These are phyloP conservation scores for Malachius bipustulatus DNA, from an alignment of 2,888 invertebrate genomes.

Conservation along the genomic window DNA sequence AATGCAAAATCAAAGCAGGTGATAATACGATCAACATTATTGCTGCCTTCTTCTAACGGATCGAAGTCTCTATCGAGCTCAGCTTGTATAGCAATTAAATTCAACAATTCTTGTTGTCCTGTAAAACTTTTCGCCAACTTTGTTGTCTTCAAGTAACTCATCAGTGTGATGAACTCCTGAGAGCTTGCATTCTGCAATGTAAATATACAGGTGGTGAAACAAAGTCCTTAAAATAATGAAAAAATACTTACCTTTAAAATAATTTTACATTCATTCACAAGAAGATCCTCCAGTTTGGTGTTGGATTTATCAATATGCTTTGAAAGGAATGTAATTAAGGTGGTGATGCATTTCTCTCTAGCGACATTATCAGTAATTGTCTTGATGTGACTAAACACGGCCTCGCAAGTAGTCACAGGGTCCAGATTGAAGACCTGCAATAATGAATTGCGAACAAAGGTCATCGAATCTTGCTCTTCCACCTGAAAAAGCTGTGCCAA, in stretches of 20 bases:
- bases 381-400: slow-evolving; percentile 46
- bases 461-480: slow-evolving; percentile 75
- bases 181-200: slow-evolving; percentile 67
- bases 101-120: slow-evolving; percentile 79
- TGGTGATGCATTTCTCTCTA: slow-evolving; percentile 77
- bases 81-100: slow-evolving; percentile 75
- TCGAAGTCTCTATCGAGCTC: slow-evolving; percentile 56
- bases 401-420: slow-evolving; percentile 49
- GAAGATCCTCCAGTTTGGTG: slow-evolving; percentile 73
- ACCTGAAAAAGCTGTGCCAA: slow-evolving; percentile 82
- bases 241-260: slow-evolving; percentile 52
- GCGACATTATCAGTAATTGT: slow-evolving; percentile 59
- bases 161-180: slow-evolving; percentile 82
- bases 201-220: not conserved
- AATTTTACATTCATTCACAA: slow-evolving; percentile 76
- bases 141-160: slow-evolving; percentile 74
- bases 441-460: slow-evolving; percentile 75
- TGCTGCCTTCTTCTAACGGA: slow-evolving; percentile 47
- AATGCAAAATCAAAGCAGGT: slow-evolving; percentile 78
- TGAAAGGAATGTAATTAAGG: slow-evolving; percentile 39
- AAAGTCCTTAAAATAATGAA: no score
- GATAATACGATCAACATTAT: slow-evolving; percentile 65
- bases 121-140: slow-evolving; percentile 67
- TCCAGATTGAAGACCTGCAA: slow-evolving; percentile 64
- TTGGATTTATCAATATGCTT: slow-evolving; percentile 68